Evolutionary conservation across 2,888 invertebrate species (phyloP).

Genomic region (Kryphioiulus occultus): DNA sequence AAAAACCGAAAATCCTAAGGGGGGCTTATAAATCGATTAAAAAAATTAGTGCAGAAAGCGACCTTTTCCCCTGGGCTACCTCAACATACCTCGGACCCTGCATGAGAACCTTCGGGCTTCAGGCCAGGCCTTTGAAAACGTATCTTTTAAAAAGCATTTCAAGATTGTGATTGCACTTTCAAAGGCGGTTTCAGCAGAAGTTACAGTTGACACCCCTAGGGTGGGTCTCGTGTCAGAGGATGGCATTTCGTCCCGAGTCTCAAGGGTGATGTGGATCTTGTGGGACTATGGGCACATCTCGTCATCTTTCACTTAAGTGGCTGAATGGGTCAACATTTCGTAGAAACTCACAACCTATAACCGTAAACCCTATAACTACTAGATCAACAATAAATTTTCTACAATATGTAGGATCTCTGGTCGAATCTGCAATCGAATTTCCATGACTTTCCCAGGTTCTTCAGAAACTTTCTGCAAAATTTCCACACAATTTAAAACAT

Average conservation of each 20-base stretch:
- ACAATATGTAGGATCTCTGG: too few species aligned
- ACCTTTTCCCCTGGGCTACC: too few species aligned
- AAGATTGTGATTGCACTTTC: not conserved
- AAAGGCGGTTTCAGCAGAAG: not conserved
- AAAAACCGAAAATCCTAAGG: too few species aligned
- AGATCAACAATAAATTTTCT: not conserved
- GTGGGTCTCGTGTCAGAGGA: not conserved
- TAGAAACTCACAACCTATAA: too few species aligned
- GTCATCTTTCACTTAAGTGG: not conserved
- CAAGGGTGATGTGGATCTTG: not conserved
- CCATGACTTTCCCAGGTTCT: too few species aligned
- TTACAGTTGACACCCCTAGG: not conserved
- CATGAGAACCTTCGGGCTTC: not conserved
- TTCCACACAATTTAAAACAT: too few species aligned
- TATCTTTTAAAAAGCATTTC: not conserved
- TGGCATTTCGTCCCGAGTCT: not conserved
- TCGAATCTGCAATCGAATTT: too few species aligned
- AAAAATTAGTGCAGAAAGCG: too few species aligned
- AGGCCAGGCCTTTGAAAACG: not conserved
- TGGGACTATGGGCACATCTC: not conserved
- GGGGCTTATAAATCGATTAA: too few species aligned
- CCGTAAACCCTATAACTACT: too few species aligned
- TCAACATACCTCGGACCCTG: too few species aligned
- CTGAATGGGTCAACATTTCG: not conserved
- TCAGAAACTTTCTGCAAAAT: too few species aligned